Evolutionary conservation across 2,797 vertebrate genomes (phyloP), one percentile per base, ranked within the genome.

Genomic region (Danio kyathit): DNA sequence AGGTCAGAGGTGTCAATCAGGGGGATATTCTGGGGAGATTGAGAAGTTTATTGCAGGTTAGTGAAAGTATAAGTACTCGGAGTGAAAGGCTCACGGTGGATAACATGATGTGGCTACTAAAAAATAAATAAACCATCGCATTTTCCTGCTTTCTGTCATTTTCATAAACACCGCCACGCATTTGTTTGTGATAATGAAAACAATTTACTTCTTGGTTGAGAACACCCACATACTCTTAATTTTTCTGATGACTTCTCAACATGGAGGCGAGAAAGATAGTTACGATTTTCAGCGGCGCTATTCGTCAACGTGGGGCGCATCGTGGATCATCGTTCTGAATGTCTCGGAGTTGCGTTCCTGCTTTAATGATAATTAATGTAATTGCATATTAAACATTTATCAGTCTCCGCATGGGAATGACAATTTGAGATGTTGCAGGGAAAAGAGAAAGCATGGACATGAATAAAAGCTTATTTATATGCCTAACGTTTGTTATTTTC

Each of bases 341-440:
- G 43, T 65, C 79, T 86, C 61, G 14, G 74, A 81, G 81, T 88
- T 77, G 73, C 70, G 74, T 82, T 80, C 59, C 75, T 83, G 75
- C 19, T 77, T 82, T 88, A 87, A 86, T 84, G 82, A 88, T 86
- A 87, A 85, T 85, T 71, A 86, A 90, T 87, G 84, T 86, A 89
- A 84, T 86, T 82, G 85, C 81, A 59, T 52, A 71, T 88, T 87
- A 85, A 88, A 84, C 81, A 84, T 89, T 90, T 89, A 87, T 88
- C 79, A 88, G 54, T 67, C 81, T 40, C 83, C 2, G 81, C 63
- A 21, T 74, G 89, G 13, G 73, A 78, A 84, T 67, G 84, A 75
- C 52, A 40, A 84, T 86, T 76, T 54, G 78, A 85, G 73, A 80
- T 10, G 43, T 80, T 80, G 51, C 83, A 83, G 76, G 63, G 80